Evolutionary conservation across 2,888 invertebrate genomes (phyloP).

Genomic region (Corythucha ciliata): DNA sequence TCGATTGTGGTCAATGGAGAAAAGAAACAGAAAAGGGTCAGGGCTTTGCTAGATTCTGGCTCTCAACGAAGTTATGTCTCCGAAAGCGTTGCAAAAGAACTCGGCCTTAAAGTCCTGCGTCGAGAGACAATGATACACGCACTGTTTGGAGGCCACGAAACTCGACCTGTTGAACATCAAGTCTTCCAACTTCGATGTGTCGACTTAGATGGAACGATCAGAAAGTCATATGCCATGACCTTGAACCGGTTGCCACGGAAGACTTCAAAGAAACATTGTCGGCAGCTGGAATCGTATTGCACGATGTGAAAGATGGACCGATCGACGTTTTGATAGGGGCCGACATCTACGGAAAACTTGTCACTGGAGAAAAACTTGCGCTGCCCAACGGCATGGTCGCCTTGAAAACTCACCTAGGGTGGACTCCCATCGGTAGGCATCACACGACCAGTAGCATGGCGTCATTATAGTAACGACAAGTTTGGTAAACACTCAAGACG

Average conservation of each 20-base stretch:
- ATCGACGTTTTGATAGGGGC: constrained; percentile 19
- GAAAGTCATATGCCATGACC: neutral
- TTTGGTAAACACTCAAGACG: too few species aligned
- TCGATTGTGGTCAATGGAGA: too few species aligned
- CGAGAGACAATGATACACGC: too few species aligned
- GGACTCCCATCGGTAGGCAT: constrained; percentile 19
- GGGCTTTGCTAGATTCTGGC: too few species aligned
- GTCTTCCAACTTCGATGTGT: constrained; percentile 2
- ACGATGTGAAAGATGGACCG: constrained; percentile 6
- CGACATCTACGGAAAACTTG: constrained; percentile 15
- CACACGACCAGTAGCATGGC: too few species aligned
- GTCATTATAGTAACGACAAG: too few species aligned
- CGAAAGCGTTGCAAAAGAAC: too few species aligned
- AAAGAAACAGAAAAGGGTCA: too few species aligned
- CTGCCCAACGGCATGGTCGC: constrained; percentile 9
- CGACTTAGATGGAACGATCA: neutral
- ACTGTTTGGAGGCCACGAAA: constrained; percentile 18
- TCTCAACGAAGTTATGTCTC: too few species aligned
- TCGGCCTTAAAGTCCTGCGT: too few species aligned
- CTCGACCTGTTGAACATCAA: constrained; percentile 8
- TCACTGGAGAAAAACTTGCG: constrained; percentile 14
- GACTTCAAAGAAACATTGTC: neutral
- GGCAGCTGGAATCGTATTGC: neutral
- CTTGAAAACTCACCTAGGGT: constrained; percentile 13
- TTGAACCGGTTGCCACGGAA: neutral